Evolutionary conservation across 2,797 vertebrate species (phyloP), one percentile per base, ranked within the genome.

Genomic region (Perodicticus potto): DNA sequence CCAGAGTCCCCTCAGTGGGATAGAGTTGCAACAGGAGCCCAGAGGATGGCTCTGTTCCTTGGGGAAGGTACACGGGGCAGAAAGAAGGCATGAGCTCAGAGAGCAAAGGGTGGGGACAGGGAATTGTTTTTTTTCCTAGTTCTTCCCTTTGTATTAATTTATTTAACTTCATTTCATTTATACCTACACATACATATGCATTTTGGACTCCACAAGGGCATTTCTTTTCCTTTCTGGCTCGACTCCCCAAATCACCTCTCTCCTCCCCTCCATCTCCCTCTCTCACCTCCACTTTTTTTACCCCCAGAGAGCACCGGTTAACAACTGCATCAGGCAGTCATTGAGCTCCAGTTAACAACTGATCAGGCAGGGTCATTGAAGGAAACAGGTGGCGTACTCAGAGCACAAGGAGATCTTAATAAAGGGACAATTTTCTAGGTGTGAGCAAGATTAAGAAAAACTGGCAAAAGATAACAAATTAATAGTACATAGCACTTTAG

Each of bases 51-150:
- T 34, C 34, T 69, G 0, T 69, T 17, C 74, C 25, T 76, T 43
- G 3, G 23, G 3, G 45, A 57, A 25, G 34, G 13, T 43, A 40
- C 5, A 0, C 0, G 2, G 45, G 19, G 34, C 37, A 27, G 29
- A 72, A 77, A 76, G 27, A 25, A 70, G 27, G 59, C 29, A 29
- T 7, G 27, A 83, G 10, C 43, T 61, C 22, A 4, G 37, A 92
- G 7, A 37, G 34, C 16, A 19, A 57, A 34, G 13, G 6, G 2
- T 14, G 19, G 20, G 32, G 16, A 19, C 13, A 4, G 7, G 8
- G 25, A 4, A 29, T 4, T 74, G 45, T 27, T 65, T 63, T 80
- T 85, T 45, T 3, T 13, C 32, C n/a, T 19, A 34, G 40, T 6
- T 16, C 80, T 29, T 72, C 11, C 53, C 23, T 86, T 43, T 87